Evolutionary conservation across 2,888 invertebrate species (phyloP), one percentile per base, ranked within the genome.

Genomic region (Caenorhabditis parvicauda): DNA sequence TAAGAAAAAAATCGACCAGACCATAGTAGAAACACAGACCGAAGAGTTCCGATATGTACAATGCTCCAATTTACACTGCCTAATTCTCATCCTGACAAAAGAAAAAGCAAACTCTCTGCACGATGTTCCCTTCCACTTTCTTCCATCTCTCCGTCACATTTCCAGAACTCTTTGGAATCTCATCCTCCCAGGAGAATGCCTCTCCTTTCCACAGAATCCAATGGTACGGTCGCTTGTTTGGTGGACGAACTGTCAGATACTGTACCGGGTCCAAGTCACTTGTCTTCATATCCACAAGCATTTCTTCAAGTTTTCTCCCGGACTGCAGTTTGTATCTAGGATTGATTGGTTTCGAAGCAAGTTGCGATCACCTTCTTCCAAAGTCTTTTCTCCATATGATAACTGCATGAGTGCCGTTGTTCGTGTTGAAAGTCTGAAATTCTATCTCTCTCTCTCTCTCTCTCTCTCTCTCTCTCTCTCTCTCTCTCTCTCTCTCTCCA

Each of bases 321-420:
- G 52, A 56, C 42, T 63, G 63, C 12, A 69, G 42, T 14, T 58
- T 57, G 24, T 61, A 63, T 29, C 57, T 49, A 24, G n/a, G 19
- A 49, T 45, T 43, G 19, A 24, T n/a, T n/a, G n/a, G n/a, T n/a
- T n/a, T n/a, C n/a, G n/a, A n/a, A n/a, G n/a, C n/a, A n/a, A n/a
- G n/a, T n/a, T n/a, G n/a, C n/a, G n/a, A n/a, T 57, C 35, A 58
- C 65, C 63, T 61, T 21, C 61, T 63, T 32, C 70, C 72, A 39
- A 68, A 72, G 14, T 70, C 70, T 42, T 72, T 72, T 19, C 70
- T 62, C 72, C 72, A 72, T 35, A 72, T 67, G n/a, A 61, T 61
- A 5, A 72, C 51, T 27, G 68, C 70, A 25, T 51, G 43, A 7
- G 42, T 47, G 2, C 46, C 44, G 21, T 56, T 57, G 21, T 53